A percentile compares a stretch with the other conserved stretches of the same genome.
Evolutionary conservation across 2,797 vertebrate species (phyloP).

Genomic region (Neomorphus geoffroyi): DNA sequence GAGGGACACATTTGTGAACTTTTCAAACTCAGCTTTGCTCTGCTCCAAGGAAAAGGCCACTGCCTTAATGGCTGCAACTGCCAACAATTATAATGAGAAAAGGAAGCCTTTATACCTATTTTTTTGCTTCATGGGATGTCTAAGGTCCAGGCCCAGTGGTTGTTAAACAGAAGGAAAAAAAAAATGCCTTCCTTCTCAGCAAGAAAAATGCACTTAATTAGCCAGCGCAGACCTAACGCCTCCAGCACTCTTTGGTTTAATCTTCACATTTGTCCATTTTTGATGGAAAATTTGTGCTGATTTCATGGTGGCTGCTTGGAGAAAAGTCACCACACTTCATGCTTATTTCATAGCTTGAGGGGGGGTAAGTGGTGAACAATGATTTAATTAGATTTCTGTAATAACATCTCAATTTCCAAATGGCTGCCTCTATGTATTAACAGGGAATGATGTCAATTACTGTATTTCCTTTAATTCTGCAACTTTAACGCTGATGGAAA

Average conservation of each 20-base stretch:
- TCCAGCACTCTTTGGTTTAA: conserved; percentile 17
- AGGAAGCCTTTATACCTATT: background rate
- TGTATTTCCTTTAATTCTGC: background rate
- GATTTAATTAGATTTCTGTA: conserved; percentile 66
- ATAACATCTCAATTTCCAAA: conserved; percentile 57
- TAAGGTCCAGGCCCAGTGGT: background rate
- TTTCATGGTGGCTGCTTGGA: conserved; percentile 64
- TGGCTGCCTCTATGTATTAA: background rate
- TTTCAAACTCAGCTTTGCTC: background rate
- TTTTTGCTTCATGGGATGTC: background rate
- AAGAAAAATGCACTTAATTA: conserved; percentile 41
- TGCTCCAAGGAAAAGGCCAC: background rate
- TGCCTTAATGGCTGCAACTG: background rate
- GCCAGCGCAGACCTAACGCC: background rate
- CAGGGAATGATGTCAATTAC: background rate
- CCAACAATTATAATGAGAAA: background rate
- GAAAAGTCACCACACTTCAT: conserved; percentile 44
- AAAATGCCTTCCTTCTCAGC: background rate
- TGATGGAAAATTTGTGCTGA: conserved; percentile 54
- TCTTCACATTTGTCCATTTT: conserved; percentile 38
- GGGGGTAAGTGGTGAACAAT: background rate
- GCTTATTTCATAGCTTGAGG: conserved; percentile 9
- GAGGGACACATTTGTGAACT: background rate
- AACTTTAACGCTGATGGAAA: background rate
- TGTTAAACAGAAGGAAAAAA: background rate